These are phyloP conservation scores for Bathynomus jamesi DNA, from an alignment of 1,140 invertebrate species.

Conservation along the genomic window DNA sequence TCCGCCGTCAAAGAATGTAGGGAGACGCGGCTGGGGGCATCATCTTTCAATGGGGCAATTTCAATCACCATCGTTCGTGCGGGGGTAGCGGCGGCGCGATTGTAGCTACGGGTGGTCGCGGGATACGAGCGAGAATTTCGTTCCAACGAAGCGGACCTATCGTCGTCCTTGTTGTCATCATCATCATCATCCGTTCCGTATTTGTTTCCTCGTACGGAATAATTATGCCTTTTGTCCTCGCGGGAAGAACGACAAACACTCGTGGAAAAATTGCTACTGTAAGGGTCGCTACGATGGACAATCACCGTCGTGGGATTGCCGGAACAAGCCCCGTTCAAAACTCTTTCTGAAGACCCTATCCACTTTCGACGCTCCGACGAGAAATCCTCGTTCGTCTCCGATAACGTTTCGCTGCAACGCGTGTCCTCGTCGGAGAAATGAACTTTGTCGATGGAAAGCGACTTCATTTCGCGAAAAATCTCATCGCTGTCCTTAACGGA, in stretches of 20 bases:
- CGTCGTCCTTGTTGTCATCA: no score
- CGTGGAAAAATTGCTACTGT: background rate
- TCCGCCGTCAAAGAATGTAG: background rate
- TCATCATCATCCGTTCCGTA: no score
- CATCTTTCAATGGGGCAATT: background rate
- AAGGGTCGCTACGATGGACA: background rate
- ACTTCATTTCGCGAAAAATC: background rate
- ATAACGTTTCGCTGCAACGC: no score
- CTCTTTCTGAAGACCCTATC: no score
- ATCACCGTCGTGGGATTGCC: background rate
- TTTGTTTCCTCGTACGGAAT: no score
- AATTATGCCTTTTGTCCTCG: background rate
- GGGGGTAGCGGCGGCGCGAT: background rate
- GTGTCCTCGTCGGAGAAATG: no score
- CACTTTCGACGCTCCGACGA: no score
- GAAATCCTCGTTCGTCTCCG: no score
- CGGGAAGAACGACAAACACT: background rate
- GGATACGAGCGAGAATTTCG: background rate
- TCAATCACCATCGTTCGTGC: background rate
- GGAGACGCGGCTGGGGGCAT: background rate
- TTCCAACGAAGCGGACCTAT: no score
- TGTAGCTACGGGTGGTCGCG: background rate
- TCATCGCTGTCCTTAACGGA: background rate
- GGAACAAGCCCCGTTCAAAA: no score
- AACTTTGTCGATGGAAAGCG: background rate